Conservation (phyloP, 2,797 vertebrate genomes). For the Tolypeutes matacus region DNA sequence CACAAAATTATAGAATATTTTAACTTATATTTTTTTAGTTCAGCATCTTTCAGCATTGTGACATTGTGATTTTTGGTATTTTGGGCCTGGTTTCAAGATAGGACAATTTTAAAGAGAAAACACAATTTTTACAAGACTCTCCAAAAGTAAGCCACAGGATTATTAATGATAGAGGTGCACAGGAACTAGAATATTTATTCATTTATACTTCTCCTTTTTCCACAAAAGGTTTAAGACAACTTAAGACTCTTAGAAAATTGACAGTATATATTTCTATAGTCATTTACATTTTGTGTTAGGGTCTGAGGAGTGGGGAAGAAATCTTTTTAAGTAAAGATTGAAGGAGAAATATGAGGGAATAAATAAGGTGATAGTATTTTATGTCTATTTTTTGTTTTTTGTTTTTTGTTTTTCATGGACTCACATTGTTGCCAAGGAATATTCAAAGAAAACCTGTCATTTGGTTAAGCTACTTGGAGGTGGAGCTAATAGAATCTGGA, state of each 20-base stretch:
- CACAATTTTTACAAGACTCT: constrained; percentile 1
- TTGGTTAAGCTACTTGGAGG: no score
- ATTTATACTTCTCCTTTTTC: constrained; percentile 3
- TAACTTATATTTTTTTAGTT: constrained; percentile 21
- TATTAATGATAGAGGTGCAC: neutral
- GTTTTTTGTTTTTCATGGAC: no score
- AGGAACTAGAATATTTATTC: constrained; percentile 16
- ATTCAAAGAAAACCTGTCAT: no score
- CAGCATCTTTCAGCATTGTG: constrained; percentile 13
- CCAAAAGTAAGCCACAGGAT: neutral
- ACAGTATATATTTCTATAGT: neutral
- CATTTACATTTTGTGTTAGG: constrained; percentile 32
- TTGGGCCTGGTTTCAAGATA: neutral
- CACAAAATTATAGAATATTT: neutral
- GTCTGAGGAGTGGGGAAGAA: neutral
- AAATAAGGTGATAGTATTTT: neutral
- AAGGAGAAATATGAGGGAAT: neutral
- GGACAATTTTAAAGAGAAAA: constrained; percentile 16
- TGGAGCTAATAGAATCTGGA: no score
- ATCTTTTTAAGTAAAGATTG: constrained; percentile 48
- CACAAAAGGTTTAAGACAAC: constrained; percentile 5
- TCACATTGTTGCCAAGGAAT: no score
- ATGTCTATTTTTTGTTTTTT: no score
- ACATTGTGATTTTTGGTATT: constrained; percentile 17
- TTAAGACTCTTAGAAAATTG: constrained; percentile 33